Evolutionary conservation across 2,888 invertebrate genomes (phyloP).

Genomic region (Caenorhabditis sp.): DNA sequence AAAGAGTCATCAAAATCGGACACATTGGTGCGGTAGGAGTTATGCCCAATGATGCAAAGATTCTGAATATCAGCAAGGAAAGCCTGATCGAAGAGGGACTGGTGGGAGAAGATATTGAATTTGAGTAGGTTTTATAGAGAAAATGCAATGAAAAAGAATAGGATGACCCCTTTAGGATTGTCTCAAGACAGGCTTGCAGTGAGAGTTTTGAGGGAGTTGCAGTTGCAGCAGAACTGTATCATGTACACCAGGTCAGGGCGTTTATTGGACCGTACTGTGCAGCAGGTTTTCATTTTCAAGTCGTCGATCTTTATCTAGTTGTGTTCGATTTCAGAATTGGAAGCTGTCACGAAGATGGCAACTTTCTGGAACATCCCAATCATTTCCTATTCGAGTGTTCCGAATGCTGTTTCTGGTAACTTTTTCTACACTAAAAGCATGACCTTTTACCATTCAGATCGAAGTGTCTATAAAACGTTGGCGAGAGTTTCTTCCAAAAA

Average conservation of each 20-base stretch:
- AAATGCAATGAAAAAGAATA: neutral
- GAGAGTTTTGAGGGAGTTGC: conserved; percentile 82
- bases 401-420: conserved; percentile 77
- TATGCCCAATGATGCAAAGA: conserved; percentile 81
- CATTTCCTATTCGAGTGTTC: conserved; percentile 80
- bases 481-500: conserved; percentile 81
- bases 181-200: conserved; percentile 78
- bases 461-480: conserved; percentile 76
- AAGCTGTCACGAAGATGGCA: conserved; percentile 82
- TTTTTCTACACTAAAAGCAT: neutral
- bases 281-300: conserved; percentile 66
- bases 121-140: conserved; percentile 74
- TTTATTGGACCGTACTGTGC: conserved; percentile 83
- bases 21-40: conserved; percentile 72
- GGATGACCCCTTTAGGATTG: conserved; percentile 71
- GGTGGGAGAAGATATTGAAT: conserved; percentile 78
- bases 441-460: conserved; percentile 15
- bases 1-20: conserved; percentile 70
- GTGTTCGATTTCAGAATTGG: conserved; percentile 72
- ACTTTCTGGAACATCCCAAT: conserved; percentile 83
- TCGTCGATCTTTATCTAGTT: neutral
- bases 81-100: conserved; percentile 78
- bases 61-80: conserved; percentile 78
- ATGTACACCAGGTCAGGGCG: conserved; percentile 81
- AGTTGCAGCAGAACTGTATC: conserved; percentile 82